phyloP scores from a whole-genome alignment of 2,888 invertebrate species.

The Nebria brevicollis region DNA sequence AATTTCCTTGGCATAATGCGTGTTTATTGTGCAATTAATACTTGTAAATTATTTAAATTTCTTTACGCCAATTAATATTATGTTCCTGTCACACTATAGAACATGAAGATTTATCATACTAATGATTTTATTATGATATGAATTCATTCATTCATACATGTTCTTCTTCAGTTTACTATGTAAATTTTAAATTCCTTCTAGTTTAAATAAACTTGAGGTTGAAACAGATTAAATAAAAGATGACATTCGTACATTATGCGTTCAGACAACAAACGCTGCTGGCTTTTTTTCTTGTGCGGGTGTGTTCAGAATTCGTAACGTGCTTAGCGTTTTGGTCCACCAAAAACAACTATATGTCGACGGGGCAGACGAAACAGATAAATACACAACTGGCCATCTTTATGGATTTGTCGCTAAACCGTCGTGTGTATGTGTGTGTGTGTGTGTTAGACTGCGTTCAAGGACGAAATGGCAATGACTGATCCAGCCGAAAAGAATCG shows the following conservation, averaged over 20 bases:
- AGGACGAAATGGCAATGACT: slow-evolving; percentile 13
- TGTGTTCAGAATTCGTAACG: slow-evolving; percentile 18
- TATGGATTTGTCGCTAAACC: slow-evolving; percentile 20
- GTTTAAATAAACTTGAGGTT: slow-evolving; percentile 19
- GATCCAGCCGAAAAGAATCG: background rate
- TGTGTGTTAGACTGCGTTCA: slow-evolving; percentile 5
- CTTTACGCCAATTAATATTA: slow-evolving; percentile 34
- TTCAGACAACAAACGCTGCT: background rate
- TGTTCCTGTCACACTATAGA: slow-evolving; percentile 25
- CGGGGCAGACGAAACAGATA: slow-evolving; percentile 17
- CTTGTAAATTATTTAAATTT: slow-evolving; percentile 30
- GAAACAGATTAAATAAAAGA: background rate
- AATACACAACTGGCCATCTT: slow-evolving; percentile 10
- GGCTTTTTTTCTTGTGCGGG: background rate
- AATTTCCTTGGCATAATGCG: slow-evolving; percentile 11
- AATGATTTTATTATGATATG: too few relatives aligned
- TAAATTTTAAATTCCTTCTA: background rate
- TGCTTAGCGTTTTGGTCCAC: slow-evolving; percentile 11
- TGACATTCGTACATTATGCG: background rate
- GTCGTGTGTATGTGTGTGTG: background rate
- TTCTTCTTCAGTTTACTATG: too few relatives aligned
- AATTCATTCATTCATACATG: too few relatives aligned
- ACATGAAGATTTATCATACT: slow-evolving; percentile 12
- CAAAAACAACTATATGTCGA: background rate
- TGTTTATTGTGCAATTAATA: slow-evolving; percentile 31